These are phyloP conservation scores for Monopterus albus DNA, from an alignment of 2,113 vertebrate genomes.

Conservation along the genomic window DNA sequence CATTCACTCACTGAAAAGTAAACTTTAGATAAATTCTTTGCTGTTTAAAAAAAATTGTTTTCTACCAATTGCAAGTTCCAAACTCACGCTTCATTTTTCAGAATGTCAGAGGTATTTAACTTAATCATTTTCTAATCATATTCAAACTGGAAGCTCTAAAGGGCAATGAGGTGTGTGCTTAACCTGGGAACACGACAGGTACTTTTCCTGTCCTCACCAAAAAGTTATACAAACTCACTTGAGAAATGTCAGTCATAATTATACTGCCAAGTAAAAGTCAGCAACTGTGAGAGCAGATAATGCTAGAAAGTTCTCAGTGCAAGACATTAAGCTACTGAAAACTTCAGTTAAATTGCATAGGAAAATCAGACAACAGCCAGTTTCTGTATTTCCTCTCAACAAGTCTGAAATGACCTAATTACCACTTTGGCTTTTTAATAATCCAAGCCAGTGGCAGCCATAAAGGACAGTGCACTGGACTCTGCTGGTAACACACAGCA, in stretches of 20 bases:
- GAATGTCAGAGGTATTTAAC: constrained; percentile 81
- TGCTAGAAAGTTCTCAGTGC: constrained; percentile 29
- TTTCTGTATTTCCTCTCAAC: constrained; percentile 35
- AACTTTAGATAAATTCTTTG: constrained; percentile 27
- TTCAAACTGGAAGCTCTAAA: constrained; percentile 69
- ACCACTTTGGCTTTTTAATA: constrained; percentile 50
- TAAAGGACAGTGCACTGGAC: neutral
- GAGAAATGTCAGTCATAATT: constrained; percentile 72
- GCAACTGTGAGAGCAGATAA: constrained; percentile 2
- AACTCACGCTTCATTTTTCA: constrained; percentile 45
- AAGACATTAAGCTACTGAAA: constrained; percentile 13
- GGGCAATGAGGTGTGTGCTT: constrained; percentile 66
- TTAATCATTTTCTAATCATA: constrained; percentile 64
- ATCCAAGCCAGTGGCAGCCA: constrained; percentile 23
- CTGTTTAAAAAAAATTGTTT: constrained; percentile 49
- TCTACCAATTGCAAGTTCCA: constrained; percentile 56
- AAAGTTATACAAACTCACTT: constrained; percentile 60
- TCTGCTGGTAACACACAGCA: neutral
- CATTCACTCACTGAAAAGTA: constrained; percentile 17
- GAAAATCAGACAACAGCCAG: constrained; percentile 27
- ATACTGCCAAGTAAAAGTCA: constrained; percentile 19
- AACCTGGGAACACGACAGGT: constrained; percentile 51
- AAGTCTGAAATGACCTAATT: constrained; percentile 63
- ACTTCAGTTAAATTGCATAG: constrained; percentile 16
- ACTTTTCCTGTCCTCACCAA: constrained; percentile 33